Evolutionary conservation across 2,113 vertebrate species (phyloP), one percentile per base, ranked within the genome.

Genomic region (Hippoglossus stenolepis): DNA sequence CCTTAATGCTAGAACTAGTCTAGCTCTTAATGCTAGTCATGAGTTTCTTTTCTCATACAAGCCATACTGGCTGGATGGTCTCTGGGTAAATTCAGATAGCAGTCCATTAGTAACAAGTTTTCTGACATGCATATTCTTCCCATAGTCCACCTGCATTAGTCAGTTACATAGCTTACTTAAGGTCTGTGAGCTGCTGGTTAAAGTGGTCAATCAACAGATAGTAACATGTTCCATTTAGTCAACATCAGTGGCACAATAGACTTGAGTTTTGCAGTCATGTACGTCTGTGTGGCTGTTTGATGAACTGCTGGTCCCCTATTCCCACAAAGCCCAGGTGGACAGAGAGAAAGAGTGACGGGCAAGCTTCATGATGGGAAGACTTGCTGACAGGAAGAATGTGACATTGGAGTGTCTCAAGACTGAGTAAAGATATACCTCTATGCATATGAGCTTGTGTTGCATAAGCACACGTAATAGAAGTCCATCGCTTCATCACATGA

Each of bases 1-100:
- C 94, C 94, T 95, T 95, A 95, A 94, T 59, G 73, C 89, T 83
- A 87, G 78, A 87, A 79, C 74, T 68, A 73, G 83, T 43, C 40
- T 43, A 43, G 40, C 40, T 43, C 11, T 3, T 13, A 43, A 43
- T 13, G 40, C 40, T 90, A 89, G 83, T 93, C 79, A 71, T 15
- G 28, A 66, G 77, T 84, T 76, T 40, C 61, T 51, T 72, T 78
- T 54, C 66, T 84, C 75, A 83, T 85, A 85, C 88, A 92, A 94
- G 94, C 92, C 93, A 92, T 92, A 93, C 85, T 84, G 92, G 93
- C 91, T 90, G 79, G 67, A 89, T 68, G 56, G 73, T 84, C 75
- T 73, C 65, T 38, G 35, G 77, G 66, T 79, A 61, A 85, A 74
- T 77, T 80, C 64, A 70, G 73, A 72, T 53, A 60, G 56, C 2